Evolutionary conservation across 2,888 invertebrate genomes (phyloP), one percentile per base, ranked within the genome.

Genomic region (Ophion ellenae): DNA sequence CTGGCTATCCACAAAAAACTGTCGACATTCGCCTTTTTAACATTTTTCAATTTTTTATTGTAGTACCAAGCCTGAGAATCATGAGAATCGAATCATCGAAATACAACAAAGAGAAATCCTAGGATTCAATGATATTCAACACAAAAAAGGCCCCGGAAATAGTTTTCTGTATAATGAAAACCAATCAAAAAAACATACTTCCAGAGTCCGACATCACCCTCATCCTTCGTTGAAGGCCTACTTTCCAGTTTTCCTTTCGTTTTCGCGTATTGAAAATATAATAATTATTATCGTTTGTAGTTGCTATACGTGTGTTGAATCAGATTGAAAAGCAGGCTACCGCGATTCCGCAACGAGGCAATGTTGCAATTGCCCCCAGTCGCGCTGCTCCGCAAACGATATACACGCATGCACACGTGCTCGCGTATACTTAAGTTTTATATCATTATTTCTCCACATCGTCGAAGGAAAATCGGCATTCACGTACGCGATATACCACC

Each of bases 381-480:
- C 32, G n/a, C 11, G 5, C 45, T 10, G 45, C 45, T 20, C 11
- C 11, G 24, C 47, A 2, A n/a, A 17, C 53, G 47, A 69, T 71
- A 57, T 57, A 71, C 24, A 28, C 53, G 14, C 6, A 47, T 14
- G 10, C 32, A 67, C 67, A 17, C 32, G 59, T 45, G 40, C 47
- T 28, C 53, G 59, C 17, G 61, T 47, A 40, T 71, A 81, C 53
- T 57, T 59, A 76, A 71, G 40, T 67, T 76, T 76, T 67, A 59
- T 47, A 71, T 80, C 75, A 76, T 81, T 77, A 80, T 76, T 69
- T 78, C 66, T 32, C 53, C 20, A 14, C 14, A 74, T 74, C 47
- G 53, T 53, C 53, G 63, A 45, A 17, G 14, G 11, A 59, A 75
- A 70, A 59, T 67, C 45, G 40, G 64, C 36, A 73, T 40, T 36